Evolutionary conservation across 2,113 vertebrate genomes (phyloP).

Genomic region (Okapia johnstoni): DNA sequence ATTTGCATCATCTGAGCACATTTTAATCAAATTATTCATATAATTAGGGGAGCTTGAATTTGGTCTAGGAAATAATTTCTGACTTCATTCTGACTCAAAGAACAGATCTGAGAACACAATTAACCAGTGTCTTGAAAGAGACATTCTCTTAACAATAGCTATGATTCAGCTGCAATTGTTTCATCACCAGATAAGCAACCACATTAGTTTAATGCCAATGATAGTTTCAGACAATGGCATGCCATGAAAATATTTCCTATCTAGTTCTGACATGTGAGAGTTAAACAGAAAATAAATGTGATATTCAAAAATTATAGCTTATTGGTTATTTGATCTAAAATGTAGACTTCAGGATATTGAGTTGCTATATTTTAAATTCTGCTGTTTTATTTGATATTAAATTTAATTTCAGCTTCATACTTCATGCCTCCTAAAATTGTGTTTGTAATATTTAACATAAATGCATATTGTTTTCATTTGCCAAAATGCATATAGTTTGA

Average conservation of each 20-base stretch:
- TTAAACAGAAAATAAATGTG: neutral
- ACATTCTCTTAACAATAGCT: neutral
- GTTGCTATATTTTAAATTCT: neutral
- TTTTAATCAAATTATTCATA: slow-evolving; percentile 42
- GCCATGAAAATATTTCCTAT: neutral
- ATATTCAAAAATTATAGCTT: neutral
- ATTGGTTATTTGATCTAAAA: neutral
- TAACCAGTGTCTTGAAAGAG: neutral
- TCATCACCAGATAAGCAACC: neutral
- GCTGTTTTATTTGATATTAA: neutral
- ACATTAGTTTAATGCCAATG: neutral
- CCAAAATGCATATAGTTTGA: neutral
- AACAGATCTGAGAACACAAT: neutral
- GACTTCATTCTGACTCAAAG: neutral
- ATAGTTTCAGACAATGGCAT: neutral
- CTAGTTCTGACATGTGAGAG: neutral
- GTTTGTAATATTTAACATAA: neutral
- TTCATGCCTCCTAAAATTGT: neutral
- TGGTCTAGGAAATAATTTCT: slow-evolving; percentile 36
- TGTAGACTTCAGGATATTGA: neutral
- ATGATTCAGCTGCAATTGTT: neutral
- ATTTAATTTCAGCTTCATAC: neutral
- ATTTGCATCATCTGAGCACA: neutral
- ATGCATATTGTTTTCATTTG: neutral
- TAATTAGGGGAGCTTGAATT: neutral